Base-by-base conservation (phyloP, 2,113 vertebrate genomes). In the Gobiocypris rarus region DNA sequence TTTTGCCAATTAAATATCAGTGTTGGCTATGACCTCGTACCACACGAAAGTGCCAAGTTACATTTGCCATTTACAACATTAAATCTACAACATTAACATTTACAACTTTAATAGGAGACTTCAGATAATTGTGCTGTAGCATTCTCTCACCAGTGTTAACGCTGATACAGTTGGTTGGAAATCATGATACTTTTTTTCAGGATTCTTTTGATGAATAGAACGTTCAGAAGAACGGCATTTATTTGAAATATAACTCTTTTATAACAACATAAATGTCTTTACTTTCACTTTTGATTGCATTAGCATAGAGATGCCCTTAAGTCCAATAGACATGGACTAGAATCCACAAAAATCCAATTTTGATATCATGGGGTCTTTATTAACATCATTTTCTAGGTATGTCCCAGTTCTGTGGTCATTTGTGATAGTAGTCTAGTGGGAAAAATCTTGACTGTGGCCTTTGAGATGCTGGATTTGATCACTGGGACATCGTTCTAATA, bases 381-480 rank as follows among this genome's bases (percentile, higher is more conserved):
- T 48, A 45, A 15, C 17, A 24, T 48, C 9, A 6, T 81, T 67
- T 17, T 69, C 6, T 11, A 31, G 17, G 61, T 69, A 43, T 13
- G 8, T 19, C 28, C 38, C 43, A 14, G 19, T 45, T 82, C 50
- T 41, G 45, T 58, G 74, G 59, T 67, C 50, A 63, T 76, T 13
- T 54, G 9, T 50, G 26, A 65, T 43, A 34, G 43, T 34, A 10
- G 24, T 22, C 38, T 2, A 65, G 38, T 41, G 13, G 17, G 34
- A 69, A 85, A n/a, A 61, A 61, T 84, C 19, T 13, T 54, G 74
- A 82, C 56, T n/a, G 75, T 26, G 9, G 76, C 77, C 81, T 81
- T 87, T 69, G 56, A 65, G 85, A 85, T 78, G 26, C 85, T 86
- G 87, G 78, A 83, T 89, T 87, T 87, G 87, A 84, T 85, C 84